Conservation (phyloP, 2,888 invertebrate species). For the Ctenicera cuprea region DNA sequence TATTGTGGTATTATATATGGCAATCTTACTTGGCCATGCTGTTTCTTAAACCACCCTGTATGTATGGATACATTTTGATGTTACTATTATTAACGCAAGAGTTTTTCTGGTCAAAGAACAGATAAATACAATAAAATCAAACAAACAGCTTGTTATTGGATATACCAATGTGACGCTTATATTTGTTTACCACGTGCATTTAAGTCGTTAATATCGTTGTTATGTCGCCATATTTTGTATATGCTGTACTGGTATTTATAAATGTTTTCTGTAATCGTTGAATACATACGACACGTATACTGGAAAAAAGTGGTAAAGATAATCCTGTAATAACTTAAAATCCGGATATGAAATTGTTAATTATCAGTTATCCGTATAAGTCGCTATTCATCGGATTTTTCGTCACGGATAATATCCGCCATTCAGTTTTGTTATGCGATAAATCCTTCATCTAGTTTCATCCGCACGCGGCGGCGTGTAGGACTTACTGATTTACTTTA, state of each 20-base stretch:
- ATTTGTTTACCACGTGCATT: conserved; percentile 30
- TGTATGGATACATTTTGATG: background rate
- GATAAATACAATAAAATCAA: conserved; percentile 7
- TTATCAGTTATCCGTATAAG: no score
- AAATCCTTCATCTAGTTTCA: no score
- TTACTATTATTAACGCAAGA: background rate
- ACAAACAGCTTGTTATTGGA: conserved; percentile 24
- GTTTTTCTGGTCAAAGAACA: conserved; percentile 7
- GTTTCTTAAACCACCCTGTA: background rate
- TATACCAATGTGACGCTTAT: conserved; percentile 13
- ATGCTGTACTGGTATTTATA: background rate
- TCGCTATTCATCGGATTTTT: no score
- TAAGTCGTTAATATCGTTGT: conserved; percentile 5
- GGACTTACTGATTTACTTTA: no score
- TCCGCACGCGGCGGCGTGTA: no score
- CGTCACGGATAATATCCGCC: no score
- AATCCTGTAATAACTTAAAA: no score
- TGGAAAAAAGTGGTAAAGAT: no score
- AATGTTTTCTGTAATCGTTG: background rate
- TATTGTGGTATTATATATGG: no score
- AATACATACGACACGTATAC: background rate
- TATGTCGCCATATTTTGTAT: conserved; percentile 14
- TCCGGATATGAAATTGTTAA: no score
- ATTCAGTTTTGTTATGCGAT: no score
- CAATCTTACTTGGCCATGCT: no score